Evolutionary conservation across 2,797 vertebrate species (phyloP).

Genomic region (Australoheros facetus): DNA sequence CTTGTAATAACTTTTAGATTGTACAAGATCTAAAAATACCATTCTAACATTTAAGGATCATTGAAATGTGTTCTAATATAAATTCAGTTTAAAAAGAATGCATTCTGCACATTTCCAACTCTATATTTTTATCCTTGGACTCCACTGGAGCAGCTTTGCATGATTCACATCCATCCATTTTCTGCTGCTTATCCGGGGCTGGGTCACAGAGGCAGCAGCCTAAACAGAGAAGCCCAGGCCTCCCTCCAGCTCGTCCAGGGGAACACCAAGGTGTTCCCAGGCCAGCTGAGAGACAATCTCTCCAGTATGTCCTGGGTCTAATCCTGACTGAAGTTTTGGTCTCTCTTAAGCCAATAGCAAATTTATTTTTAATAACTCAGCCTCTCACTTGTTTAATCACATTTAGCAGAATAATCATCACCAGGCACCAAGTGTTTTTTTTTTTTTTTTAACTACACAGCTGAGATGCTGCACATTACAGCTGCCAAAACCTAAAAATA

Average conservation of each 20-base stretch:
- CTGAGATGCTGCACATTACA: background rate
- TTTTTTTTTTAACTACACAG: background rate
- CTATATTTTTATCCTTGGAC: too few relatives aligned
- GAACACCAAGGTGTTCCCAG: too few relatives aligned
- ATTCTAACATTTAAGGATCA: background rate
- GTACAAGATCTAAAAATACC: background rate
- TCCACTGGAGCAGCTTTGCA: background rate
- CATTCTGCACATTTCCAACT: background rate
- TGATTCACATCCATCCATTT: too few relatives aligned
- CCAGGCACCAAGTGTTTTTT: background rate
- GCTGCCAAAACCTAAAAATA: background rate
- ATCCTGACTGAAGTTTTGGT: too few relatives aligned
- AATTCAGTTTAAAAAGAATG: background rate
- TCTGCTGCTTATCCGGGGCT: too few relatives aligned
- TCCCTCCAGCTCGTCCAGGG: too few relatives aligned
- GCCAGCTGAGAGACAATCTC: too few relatives aligned
- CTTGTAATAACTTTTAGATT: background rate
- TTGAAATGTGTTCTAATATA: background rate
- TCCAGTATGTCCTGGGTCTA: too few relatives aligned
- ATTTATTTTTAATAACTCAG: background rate
- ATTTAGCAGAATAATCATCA: background rate
- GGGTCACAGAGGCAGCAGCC: too few relatives aligned
- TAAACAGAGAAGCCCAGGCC: too few relatives aligned
- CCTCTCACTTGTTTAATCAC: background rate
- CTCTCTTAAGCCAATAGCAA: too few relatives aligned